Conservation (phyloP, 2,113 vertebrate genomes). For the Dascyllus trimaculatus region DNA sequence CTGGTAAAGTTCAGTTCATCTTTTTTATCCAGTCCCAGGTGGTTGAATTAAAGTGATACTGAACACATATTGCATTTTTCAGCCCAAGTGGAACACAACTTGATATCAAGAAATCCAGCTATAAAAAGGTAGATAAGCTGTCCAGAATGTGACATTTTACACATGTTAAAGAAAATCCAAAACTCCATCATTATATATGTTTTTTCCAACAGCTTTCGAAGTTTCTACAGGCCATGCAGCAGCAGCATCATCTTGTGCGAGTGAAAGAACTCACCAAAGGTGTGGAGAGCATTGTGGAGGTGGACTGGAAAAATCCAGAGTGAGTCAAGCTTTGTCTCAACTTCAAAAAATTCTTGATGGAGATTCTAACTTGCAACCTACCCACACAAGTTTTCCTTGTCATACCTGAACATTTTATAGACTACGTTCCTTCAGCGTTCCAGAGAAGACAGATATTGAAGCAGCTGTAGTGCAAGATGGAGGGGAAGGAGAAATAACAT, state of each 20-base stretch:
- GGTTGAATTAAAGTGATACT: neutral
- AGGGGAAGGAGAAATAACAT: slow-evolving; percentile 82
- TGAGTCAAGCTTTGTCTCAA: slow-evolving; percentile 71
- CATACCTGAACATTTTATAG: slow-evolving; percentile 75
- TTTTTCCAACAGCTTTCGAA: slow-evolving; percentile 90
- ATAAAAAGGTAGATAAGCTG: slow-evolving; percentile 91
- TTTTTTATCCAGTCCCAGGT: neutral
- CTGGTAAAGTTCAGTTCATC: slow-evolving; percentile 85
- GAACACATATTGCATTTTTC: slow-evolving; percentile 42
- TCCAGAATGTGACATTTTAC: slow-evolving; percentile 2
- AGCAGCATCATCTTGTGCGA: slow-evolving; percentile 88
- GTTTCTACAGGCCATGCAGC: slow-evolving; percentile 93
- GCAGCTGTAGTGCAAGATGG: slow-evolving; percentile 69
- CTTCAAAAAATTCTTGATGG: neutral
- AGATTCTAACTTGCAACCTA: neutral
- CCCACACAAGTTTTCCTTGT: slow-evolving; percentile 17
- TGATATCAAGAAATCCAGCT: slow-evolving; percentile 97
- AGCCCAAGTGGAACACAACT: slow-evolving; percentile 93
- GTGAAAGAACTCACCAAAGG: slow-evolving; percentile 96
- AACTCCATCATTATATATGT: neutral
- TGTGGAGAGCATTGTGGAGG: slow-evolving; percentile 95
- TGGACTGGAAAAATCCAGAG: slow-evolving; percentile 95
- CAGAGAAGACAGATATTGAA: slow-evolving; percentile 79
- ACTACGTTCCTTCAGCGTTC: slow-evolving; percentile 87
- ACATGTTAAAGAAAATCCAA: neutral